phyloP scores from a whole-genome alignment of 35 echinoderm and acorn worm species.

The Strongylocentrotus purpuratus region DNA sequence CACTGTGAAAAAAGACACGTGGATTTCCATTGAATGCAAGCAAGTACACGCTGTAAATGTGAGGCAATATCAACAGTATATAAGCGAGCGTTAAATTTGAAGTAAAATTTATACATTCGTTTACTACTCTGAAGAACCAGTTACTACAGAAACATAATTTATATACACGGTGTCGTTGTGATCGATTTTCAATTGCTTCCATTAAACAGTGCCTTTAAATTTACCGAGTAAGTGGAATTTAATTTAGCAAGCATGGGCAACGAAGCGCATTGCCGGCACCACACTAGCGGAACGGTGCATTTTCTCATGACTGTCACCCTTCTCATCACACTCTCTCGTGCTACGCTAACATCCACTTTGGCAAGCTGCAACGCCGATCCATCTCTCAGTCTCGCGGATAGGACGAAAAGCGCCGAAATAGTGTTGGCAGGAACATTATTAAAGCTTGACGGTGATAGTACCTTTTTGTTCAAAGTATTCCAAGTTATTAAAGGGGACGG shows the following conservation, averaged over 20 bases:
- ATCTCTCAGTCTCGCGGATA: not conserved
- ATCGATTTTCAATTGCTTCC: not conserved
- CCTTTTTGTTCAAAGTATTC: not conserved
- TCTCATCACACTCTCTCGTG: not conserved
- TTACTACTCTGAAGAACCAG: not conserved
- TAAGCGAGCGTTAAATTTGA: not conserved
- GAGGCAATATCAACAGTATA: not conserved
- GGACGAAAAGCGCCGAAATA: not conserved
- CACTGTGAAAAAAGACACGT: not conserved
- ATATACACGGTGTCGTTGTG: not conserved
- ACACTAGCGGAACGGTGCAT: not conserved
- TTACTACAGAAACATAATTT: not conserved
- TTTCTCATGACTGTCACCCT: not conserved
- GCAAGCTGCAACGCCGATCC: not conserved
- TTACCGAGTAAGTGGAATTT: not conserved
- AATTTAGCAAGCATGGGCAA: not conserved
- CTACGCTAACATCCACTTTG: slow-evolving; percentile 19
- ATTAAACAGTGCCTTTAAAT: not conserved
- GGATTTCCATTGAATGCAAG: not conserved
- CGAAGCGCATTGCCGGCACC: not conserved
- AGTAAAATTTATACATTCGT: not conserved
- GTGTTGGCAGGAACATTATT: not conserved
- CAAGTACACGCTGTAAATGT: not conserved
- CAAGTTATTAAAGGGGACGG: slow-evolving; percentile 19
- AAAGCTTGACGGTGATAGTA: not conserved